phyloP scores from a whole-genome alignment of 1,140 invertebrate genomes.

The Xylocopa sonorina region DNA sequence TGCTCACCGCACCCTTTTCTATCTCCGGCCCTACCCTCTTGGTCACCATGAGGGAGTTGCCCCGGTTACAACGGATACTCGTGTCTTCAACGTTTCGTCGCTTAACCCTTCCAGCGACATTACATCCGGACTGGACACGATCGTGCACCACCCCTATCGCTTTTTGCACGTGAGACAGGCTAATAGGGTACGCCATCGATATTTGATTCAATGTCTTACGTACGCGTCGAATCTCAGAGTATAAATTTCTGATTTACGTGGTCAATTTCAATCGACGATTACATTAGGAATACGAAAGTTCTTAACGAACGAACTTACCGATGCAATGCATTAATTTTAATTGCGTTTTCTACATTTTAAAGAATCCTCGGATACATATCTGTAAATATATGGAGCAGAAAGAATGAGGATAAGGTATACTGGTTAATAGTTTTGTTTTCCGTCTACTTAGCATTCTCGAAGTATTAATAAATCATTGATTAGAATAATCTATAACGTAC shows the following conservation, averaged over 20 bases:
- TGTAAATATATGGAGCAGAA: too few relatives aligned
- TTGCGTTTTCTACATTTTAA: neutral
- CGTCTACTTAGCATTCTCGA: too few relatives aligned
- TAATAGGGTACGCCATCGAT: neutral
- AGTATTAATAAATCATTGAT: too few relatives aligned
- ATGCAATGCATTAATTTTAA: neutral
- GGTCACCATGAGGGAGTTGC: slow-evolving; percentile 58
- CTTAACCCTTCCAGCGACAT: slow-evolving; percentile 2
- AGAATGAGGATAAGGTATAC: too few relatives aligned
- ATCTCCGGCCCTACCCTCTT: slow-evolving; percentile 69
- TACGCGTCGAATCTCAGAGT: too few relatives aligned
- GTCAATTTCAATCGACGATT: neutral
- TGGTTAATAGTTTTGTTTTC: too few relatives aligned
- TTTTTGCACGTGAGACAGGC: neutral
- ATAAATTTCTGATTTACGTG: too few relatives aligned
- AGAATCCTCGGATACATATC: neutral
- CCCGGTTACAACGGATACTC: slow-evolving; percentile 50
- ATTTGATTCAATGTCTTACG: too few relatives aligned
- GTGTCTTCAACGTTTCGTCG: slow-evolving; percentile 43
- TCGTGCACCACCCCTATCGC: neutral
- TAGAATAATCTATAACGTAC: too few relatives aligned
- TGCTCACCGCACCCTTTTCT: slow-evolving; percentile 62
- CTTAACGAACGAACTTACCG: neutral
- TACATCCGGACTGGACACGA: neutral
- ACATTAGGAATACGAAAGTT: neutral